Evolutionary conservation across 2,888 invertebrate genomes (phyloP).

Genomic region (Acrocera orbiculus): DNA sequence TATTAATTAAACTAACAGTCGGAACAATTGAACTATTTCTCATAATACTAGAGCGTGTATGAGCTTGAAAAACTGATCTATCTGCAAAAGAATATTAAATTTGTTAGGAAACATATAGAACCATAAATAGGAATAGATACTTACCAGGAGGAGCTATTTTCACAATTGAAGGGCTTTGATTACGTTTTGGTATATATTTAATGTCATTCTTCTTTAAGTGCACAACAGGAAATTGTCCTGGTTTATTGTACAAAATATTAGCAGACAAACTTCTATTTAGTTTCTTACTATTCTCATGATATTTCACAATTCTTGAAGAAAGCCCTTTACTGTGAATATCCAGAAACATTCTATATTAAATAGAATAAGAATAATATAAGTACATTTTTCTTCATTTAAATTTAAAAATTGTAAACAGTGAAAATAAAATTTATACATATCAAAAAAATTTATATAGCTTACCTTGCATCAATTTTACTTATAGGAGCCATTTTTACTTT

Average conservation of each 20-base stretch:
- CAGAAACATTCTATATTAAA: no score
- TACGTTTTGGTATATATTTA: constrained; percentile 19
- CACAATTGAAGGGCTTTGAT: constrained; percentile 20
- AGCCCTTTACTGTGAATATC: constrained; percentile 37
- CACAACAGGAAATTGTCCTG: constrained; percentile 34
- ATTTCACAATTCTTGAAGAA: constrained; percentile 33
- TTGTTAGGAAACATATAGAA: background rate
- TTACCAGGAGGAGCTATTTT: constrained; percentile 26
- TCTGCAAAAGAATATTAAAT: constrained; percentile 11
- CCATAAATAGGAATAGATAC: constrained; percentile 3
- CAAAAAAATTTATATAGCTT: no score
- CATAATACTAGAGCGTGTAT: constrained; percentile 23
- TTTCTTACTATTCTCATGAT: constrained; percentile 26
- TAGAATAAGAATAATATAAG: no score
- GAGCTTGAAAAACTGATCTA: constrained; percentile 21
- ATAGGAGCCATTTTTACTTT: no score
- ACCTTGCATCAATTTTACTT: no score
- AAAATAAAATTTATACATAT: no score
- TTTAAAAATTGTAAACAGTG: no score
- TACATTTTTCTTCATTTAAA: no score
- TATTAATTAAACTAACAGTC: constrained; percentile 19
- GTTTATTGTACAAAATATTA: constrained; percentile 28
- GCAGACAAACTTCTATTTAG: constrained; percentile 25
- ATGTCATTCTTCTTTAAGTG: constrained; percentile 32
- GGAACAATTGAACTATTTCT: constrained; percentile 18